phyloP scores from a whole-genome alignment of 2,113 vertebrate species.

The Copsychus sechellarum region DNA sequence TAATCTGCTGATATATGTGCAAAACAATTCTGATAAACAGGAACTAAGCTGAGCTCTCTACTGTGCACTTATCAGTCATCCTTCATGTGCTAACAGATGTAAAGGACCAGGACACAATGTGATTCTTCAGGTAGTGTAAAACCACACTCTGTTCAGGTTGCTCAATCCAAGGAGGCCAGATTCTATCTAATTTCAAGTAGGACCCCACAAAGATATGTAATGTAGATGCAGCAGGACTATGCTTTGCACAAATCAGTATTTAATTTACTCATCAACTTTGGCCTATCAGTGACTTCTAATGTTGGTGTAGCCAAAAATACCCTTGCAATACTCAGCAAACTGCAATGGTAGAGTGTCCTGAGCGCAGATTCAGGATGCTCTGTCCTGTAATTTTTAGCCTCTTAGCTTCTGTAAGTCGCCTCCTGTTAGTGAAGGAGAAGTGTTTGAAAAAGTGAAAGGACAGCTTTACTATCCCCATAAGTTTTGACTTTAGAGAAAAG shows the following conservation, averaged over 20 bases:
- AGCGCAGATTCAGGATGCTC: neutral
- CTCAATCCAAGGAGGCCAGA: neutral
- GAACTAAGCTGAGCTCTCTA: neutral
- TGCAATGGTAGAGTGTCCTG: neutral
- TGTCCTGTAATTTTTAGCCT: neutral
- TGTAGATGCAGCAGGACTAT: accelerated
- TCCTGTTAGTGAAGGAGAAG: neutral
- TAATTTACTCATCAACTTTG: neutral
- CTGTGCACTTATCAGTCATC: accelerated
- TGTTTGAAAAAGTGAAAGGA: neutral
- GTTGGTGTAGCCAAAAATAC: neutral
- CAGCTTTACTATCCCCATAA: neutral
- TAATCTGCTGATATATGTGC: neutral
- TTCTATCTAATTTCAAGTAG: neutral
- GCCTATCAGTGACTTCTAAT: neutral
- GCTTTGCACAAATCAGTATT: neutral
- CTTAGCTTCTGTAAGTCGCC: neutral
- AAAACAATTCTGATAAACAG: neutral
- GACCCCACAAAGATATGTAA: neutral
- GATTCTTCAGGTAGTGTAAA: neutral
- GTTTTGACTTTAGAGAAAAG: neutral
- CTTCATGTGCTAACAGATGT: neutral
- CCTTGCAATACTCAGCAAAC: neutral
- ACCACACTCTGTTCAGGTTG: neutral
- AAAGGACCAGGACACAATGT: neutral